Base-by-base conservation (phyloP, 2,797 vertebrate species). In the Sebastes hubbsi region DNA sequence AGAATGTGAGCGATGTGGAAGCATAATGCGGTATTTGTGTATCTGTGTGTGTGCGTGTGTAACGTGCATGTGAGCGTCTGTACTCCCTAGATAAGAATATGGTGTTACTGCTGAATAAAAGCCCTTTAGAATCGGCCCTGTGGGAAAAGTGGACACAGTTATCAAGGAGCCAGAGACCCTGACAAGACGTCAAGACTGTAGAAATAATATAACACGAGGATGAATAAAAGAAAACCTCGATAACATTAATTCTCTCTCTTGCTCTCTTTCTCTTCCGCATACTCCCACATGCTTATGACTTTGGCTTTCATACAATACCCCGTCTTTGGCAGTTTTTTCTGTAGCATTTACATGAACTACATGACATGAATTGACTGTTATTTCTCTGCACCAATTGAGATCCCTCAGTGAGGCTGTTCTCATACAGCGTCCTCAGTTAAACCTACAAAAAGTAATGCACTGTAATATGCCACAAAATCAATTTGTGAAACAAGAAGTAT, bases 21-120 rank as follows among this genome's bases (percentile, higher is more conserved):
- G 68, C 69, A 59, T 67, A 60, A 70, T 54, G 64, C 42, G 59
- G 13, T 13, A 27, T 73, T 12, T 68, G 59, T 49, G 42, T 12
- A 20, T 71, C 10, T n/a, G n/a, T 70, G 61, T 30, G 29, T 74
- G 2, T 63, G 2, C 59, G 27, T 72, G 75, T 73, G 24, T 20
- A 42, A 60, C 52, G 74, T 78, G 77, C 58, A 64, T 38, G 77
- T 52, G 49, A 83, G 73, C n/a, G 7, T 73, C 89, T 94, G 91
- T 77, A 64, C 66, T 62, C 72, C 68, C 65, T 9, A 82, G 91
- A 92, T 93, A 92, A 92, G 90, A 76, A 62, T 34, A 61, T 72
- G 64, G 78, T 65, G 77, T 82, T 78, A 65, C 52, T 68, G 72
- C 76, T 55, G 73, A 78, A 91, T 82, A 85, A 87, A 88, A 84